Evolutionary conservation across 1,140 invertebrate genomes (phyloP).

Genomic region (Drosophila simulans): DNA sequence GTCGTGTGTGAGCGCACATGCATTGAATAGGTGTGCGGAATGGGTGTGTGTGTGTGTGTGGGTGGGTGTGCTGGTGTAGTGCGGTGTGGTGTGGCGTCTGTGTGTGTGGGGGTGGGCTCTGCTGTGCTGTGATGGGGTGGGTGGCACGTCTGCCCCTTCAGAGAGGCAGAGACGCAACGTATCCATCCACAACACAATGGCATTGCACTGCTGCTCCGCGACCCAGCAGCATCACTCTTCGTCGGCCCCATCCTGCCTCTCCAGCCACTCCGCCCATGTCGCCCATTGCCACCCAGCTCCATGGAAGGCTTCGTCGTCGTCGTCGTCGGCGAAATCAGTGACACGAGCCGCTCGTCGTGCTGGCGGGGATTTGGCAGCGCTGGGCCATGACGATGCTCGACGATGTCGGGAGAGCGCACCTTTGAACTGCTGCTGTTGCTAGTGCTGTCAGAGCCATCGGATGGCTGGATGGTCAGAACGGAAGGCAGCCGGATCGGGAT

Average conservation of each 20-base stretch:
- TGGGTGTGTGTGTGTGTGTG: slow-evolving; percentile 26
- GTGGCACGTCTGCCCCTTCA: neutral
- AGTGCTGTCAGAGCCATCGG: slow-evolving; percentile 68
- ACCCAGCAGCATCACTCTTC: slow-evolving; percentile 28
- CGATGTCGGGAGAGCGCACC: slow-evolving; percentile 25
- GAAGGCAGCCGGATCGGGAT: slow-evolving; percentile 15
- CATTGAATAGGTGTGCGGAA: slow-evolving; percentile 4
- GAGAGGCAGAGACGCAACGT: slow-evolving; percentile 15
- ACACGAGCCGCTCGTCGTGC: slow-evolving; percentile 73
- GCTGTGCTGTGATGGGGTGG: neutral
- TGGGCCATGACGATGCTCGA: slow-evolving; percentile 66
- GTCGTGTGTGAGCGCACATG: slow-evolving; percentile 5
- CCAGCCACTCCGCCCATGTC: neutral
- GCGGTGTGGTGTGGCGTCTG: neutral
- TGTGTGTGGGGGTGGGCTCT: slow-evolving; percentile 8
- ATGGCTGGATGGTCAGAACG: slow-evolving; percentile 50
- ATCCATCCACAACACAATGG: slow-evolving; percentile 40
- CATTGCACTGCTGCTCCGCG: slow-evolving; percentile 33
- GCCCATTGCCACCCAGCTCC: neutral
- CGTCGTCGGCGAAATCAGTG: slow-evolving; percentile 60
- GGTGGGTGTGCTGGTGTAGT: neutral
- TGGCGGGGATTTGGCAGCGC: slow-evolving; percentile 57
- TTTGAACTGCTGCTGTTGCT: slow-evolving; percentile 30
- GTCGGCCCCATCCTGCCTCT: neutral
- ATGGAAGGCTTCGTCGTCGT: slow-evolving; percentile 25